Evolutionary conservation across 1,140 invertebrate genomes (phyloP).

Genomic region (Drosophila paulistorum): DNA sequence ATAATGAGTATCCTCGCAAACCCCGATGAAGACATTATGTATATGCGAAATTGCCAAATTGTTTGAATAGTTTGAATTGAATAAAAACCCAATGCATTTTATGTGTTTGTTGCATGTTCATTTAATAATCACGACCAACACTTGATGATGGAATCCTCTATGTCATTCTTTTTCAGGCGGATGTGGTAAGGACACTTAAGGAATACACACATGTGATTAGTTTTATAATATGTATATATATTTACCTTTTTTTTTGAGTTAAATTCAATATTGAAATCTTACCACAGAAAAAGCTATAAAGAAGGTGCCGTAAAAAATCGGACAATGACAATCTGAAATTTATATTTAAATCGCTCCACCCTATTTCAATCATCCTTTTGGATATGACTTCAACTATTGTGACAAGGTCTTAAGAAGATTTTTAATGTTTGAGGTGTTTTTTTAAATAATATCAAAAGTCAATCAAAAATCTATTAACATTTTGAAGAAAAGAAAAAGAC

Average conservation of each 20-base stretch:
- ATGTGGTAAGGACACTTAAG: constrained; percentile 49
- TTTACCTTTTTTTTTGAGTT: constrained; percentile 55
- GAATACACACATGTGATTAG: constrained; percentile 5
- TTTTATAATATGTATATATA: constrained; percentile 52
- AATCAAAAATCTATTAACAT: constrained; percentile 30
- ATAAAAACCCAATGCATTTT: constrained; percentile 37
- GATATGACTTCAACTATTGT: constrained; percentile 55
- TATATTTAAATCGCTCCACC: constrained; percentile 32
- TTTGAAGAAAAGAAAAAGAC: constrained; percentile 25
- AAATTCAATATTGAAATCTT: constrained; percentile 71
- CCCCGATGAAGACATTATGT: constrained; percentile 58
- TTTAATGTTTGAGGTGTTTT: constrained; percentile 1
- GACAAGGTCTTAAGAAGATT: not conserved
- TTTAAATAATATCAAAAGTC: constrained; percentile 26
- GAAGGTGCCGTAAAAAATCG: constrained; percentile 49
- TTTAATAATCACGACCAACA: not conserved
- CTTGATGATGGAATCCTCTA: not conserved
- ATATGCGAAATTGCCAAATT: constrained; percentile 56
- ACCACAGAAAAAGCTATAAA: constrained; percentile 47
- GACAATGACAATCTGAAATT: constrained; percentile 40
- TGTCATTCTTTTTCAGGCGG: constrained; percentile 47
- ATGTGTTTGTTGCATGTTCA: constrained; percentile 44
- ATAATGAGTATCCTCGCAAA: constrained; percentile 62
- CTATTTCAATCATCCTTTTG: constrained; percentile 19
- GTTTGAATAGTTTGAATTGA: constrained; percentile 41